phyloP scores from a whole-genome alignment of 2,113 vertebrate genomes.

The Oceanites oceanicus region DNA sequence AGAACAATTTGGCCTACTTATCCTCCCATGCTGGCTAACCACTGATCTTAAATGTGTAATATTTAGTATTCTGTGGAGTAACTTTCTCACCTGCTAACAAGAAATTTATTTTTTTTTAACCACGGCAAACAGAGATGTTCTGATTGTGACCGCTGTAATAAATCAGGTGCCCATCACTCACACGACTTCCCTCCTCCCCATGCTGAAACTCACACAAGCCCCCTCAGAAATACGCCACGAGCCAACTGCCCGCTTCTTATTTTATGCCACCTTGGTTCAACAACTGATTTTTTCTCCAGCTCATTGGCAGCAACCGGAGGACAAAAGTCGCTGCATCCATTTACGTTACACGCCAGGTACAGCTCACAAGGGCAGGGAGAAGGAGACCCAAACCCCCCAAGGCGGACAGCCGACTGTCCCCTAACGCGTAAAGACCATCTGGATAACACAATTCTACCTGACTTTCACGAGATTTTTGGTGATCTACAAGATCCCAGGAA shows the following conservation, averaged over 20 bases:
- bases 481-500: not conserved
- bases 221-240: accelerated
- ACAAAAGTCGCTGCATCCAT: not conserved
- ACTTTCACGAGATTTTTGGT: not conserved
- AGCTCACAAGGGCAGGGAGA: not conserved
- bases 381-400: not conserved
- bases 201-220: accelerated
- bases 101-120: not conserved
- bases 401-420: not conserved
- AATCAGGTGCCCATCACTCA: not conserved
- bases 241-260: not conserved
- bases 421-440: accelerated
- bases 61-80: not conserved
- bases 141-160: not conserved
- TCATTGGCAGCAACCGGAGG: not conserved
- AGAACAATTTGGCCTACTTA: slow-evolving; percentile 25
- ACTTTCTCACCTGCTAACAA: not conserved
- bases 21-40: not conserved
- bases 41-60: not conserved
- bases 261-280: not conserved
- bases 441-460: not conserved
- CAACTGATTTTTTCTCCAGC: not conserved
- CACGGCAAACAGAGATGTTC: not conserved
- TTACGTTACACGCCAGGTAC: too few species aligned
- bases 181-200: not conserved